Conservation (phyloP, 2,888 invertebrate genomes). For the Drosophila pseudotakahashii region DNA sequence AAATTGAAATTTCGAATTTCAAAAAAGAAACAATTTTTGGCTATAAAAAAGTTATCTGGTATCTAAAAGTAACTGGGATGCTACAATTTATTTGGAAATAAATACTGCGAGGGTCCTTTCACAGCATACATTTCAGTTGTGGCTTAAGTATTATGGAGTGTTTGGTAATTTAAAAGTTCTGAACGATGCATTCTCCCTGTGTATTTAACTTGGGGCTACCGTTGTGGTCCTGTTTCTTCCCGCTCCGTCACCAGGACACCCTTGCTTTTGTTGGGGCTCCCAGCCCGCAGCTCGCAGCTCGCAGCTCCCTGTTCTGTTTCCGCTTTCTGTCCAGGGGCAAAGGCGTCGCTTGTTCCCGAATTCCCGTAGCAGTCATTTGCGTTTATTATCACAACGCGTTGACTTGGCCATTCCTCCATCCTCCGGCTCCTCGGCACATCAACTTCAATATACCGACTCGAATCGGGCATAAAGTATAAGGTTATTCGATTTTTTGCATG, state of each 20-base stretch:
- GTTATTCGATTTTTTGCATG: constrained; percentile 63
- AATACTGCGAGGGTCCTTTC: too few relatives aligned
- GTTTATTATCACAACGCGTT: constrained; percentile 72
- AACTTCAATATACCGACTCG: constrained; percentile 38
- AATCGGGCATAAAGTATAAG: constrained; percentile 62
- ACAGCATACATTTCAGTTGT: too few relatives aligned
- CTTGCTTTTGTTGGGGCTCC: constrained; percentile 14
- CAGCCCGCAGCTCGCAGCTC: constrained; percentile 8
- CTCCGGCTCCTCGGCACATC: constrained; percentile 17
- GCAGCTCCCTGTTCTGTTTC: constrained; percentile 10
- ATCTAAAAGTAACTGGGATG: too few relatives aligned
- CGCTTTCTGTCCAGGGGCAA: constrained; percentile 39
- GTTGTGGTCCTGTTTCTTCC: constrained; percentile 9
- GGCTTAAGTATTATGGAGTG: too few relatives aligned
- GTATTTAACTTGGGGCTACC: constrained; percentile 14
- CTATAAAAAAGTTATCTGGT: too few relatives aligned
- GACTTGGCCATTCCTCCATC: constrained; percentile 29
- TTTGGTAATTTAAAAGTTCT: too few relatives aligned
- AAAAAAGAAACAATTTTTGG: too few relatives aligned
- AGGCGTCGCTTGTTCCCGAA: constrained; percentile 58
- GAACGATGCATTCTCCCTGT: not conserved
- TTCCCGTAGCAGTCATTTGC: constrained; percentile 77
- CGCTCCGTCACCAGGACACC: constrained; percentile 7
- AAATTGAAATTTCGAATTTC: too few relatives aligned
- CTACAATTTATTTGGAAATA: too few relatives aligned